Evolutionary conservation across 2,888 invertebrate genomes (phyloP).

Genomic region (Patella depressa): DNA sequence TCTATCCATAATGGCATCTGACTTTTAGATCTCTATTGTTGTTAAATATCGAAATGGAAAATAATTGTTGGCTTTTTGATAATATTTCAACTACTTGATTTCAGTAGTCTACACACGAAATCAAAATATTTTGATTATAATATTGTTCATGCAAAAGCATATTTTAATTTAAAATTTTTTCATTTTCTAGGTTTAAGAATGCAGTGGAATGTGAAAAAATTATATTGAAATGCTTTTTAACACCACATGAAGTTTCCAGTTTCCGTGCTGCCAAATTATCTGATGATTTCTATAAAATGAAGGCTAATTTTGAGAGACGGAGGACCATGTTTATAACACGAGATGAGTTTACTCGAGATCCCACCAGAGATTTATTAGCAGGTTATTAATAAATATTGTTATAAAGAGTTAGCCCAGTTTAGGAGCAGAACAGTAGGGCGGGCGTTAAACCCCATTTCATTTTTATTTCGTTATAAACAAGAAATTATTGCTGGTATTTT

Average conservation of each 20-base stretch:
- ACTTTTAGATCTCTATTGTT: too few relatives aligned
- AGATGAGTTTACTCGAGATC: conserved; percentile 60
- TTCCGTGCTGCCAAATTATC: conserved; percentile 68
- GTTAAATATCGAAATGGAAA: too few relatives aligned
- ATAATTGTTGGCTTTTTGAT: too few relatives aligned
- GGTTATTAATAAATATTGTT: conserved; percentile 31
- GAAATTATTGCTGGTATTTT: too few relatives aligned
- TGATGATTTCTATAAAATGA: conserved; percentile 66
- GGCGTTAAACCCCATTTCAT: too few relatives aligned
- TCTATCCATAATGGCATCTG: too few relatives aligned
- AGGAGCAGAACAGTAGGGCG: too few relatives aligned
- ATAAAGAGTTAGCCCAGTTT: too few relatives aligned
- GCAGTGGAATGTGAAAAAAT: conserved; percentile 70
- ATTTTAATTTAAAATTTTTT: not conserved
- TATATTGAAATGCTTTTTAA: conserved; percentile 66
- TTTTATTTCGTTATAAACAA: too few relatives aligned
- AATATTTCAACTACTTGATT: not conserved
- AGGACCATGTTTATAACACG: conserved; percentile 47
- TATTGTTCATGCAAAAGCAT: too few relatives aligned
- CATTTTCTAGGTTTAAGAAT: conserved; percentile 65
- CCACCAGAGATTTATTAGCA: conserved; percentile 51
- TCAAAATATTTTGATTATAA: conserved; percentile 14
- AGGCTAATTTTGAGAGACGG: conserved; percentile 63
- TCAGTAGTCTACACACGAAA: not conserved
- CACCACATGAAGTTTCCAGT: conserved; percentile 64